phyloP scores from a whole-genome alignment of 2,797 vertebrate genomes.

The Chelonia mydas region DNA sequence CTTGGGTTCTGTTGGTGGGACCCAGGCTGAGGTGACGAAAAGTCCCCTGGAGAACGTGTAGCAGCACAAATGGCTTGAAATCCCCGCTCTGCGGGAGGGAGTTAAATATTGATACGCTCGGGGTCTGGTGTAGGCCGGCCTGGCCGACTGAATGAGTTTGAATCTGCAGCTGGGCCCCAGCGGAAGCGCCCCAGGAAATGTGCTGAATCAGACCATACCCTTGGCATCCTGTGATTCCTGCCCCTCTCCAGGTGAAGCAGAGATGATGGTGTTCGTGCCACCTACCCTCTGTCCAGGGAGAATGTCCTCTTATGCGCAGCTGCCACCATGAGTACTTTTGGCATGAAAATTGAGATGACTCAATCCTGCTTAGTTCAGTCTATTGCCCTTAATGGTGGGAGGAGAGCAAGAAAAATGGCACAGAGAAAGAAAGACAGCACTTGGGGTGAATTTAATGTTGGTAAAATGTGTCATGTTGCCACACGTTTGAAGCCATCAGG shows the following conservation, averaged over 20 bases:
- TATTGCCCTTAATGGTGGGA: neutral
- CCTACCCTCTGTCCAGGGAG: neutral
- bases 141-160: neutral
- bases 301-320: neutral
- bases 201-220: neutral
- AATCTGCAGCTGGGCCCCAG: neutral
- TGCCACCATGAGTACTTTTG: neutral
- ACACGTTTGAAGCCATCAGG: neutral
- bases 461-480: neutral
- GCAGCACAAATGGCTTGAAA: rapidly evolving
- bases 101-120: neutral
- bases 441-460: neutral
- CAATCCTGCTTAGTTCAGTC: neutral
- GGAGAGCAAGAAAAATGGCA: neutral
- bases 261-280: neutral
- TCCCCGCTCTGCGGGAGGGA: neutral
- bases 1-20: rapidly evolving
- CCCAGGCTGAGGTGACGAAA: neutral
- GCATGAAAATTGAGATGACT: neutral
- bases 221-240: neutral
- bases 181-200: neutral
- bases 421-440: neutral
- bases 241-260: neutral
- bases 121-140: neutral
- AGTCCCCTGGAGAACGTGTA: rapidly evolving